A percentile compares a stretch with the other conserved stretches of the same genome.
These are phyloP conservation scores for Chlorodrepanis virens DNA, from an alignment of 2,113 vertebrate species.

Conservation along the genomic window DNA sequence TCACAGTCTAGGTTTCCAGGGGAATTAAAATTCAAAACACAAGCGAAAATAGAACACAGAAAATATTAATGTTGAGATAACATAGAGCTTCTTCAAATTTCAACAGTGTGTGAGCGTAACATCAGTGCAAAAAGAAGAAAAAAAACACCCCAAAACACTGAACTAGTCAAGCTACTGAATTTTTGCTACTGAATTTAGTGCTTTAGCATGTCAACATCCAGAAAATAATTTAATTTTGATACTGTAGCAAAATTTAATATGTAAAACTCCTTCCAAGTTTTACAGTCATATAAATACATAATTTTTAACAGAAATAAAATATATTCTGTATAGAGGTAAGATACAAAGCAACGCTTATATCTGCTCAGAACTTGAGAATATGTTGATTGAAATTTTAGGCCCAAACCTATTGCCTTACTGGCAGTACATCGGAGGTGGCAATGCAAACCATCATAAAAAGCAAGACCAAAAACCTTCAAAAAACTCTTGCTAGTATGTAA, in stretches of 20 bases:
- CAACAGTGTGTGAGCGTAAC: neutral
- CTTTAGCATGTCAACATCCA: neutral
- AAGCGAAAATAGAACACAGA: neutral
- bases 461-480: neutral
- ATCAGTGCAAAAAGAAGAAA: neutral
- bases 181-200: neutral
- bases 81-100: neutral
- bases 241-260: neutral
- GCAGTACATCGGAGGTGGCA: neutral
- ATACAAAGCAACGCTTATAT: neutral
- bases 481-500: neutral
- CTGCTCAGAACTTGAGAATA: neutral
- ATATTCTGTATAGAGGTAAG: neutral
- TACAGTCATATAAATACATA: neutral
- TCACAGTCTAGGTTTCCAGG: neutral
- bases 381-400: neutral
- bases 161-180: neutral
- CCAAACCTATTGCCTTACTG: neutral
- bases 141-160: accelerated
- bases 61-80: neutral
- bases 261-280: neutral
- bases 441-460: neutral
- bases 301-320: neutral
- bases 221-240: neutral
- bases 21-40: neutral